These are phyloP conservation scores for Psittacula cyanocephala DNA, from an alignment of 2,113 vertebrate genomes.

Conservation along the genomic window DNA sequence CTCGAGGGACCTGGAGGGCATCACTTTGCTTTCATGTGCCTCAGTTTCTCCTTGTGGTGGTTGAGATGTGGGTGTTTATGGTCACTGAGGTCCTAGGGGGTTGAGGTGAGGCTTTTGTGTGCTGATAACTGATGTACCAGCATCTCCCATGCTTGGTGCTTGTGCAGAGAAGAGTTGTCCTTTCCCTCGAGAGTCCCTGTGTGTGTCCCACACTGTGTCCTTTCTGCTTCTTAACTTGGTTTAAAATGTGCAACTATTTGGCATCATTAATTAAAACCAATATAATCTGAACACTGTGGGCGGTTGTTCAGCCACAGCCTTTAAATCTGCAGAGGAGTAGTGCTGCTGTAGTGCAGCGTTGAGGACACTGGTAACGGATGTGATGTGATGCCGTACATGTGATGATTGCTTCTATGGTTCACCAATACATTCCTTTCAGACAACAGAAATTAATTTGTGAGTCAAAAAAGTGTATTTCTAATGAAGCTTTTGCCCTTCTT, in stretches of 20 bases:
- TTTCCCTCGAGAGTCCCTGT: not conserved
- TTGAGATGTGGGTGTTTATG: not conserved
- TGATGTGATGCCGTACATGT: accelerated
- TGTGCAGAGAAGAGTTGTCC: not conserved
- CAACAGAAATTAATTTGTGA: not conserved
- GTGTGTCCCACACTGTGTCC: not conserved
- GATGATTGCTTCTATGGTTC: accelerated
- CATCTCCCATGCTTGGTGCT: not conserved
- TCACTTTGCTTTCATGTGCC: not conserved
- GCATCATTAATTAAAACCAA: not conserved
- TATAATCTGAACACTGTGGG: not conserved
- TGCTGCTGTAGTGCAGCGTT: accelerated
- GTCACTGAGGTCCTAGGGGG: not conserved
- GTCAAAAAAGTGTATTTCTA: not conserved
- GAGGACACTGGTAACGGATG: not conserved
- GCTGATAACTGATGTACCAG: not conserved
- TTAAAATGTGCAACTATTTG: not conserved
- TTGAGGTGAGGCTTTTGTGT: not conserved
- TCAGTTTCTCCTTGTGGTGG: not conserved
- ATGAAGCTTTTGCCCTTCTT: not conserved
- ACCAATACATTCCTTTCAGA: not conserved
- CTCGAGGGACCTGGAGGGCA: not conserved
- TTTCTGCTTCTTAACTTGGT: not conserved
- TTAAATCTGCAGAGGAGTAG: not conserved
- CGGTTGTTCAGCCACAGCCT: not conserved